Evolutionary conservation across 2,797 vertebrate species (phyloP).

Genomic region (Buceros bicornis): DNA sequence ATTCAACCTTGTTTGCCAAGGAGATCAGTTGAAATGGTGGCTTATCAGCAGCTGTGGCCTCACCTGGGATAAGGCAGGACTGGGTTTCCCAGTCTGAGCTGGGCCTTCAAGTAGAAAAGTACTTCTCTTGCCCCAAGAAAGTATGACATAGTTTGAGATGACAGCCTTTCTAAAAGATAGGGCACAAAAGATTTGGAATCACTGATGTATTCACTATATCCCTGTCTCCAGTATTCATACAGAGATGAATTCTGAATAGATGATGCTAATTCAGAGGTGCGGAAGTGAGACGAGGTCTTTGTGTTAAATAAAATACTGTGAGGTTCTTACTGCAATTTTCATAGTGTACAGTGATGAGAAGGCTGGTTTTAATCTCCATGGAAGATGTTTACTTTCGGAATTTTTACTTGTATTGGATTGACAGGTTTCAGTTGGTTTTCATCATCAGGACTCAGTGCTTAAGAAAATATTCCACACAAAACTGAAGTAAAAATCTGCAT

Average conservation of each 20-base stretch:
- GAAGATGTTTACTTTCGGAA: background rate
- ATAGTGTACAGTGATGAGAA: background rate
- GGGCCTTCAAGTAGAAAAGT: background rate
- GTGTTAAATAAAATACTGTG: background rate
- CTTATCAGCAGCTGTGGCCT: background rate
- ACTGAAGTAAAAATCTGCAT: background rate
- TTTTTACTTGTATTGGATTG: background rate
- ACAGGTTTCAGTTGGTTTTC: background rate
- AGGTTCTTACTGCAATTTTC: background rate
- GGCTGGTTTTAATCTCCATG: background rate
- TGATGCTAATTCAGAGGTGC: background rate
- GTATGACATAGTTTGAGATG: background rate
- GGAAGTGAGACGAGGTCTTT: background rate
- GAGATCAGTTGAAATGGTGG: background rate
- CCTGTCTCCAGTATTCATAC: background rate
- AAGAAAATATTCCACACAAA: background rate
- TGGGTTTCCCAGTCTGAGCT: rapidly evolving
- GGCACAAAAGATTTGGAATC: background rate
- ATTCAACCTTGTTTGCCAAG: background rate
- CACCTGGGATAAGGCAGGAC: background rate
- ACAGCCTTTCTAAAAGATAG: background rate
- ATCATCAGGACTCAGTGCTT: background rate
- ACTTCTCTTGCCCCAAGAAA: background rate
- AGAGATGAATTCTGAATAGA: background rate
- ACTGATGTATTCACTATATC: rapidly evolving